Conservation (phyloP, 2,888 invertebrate species). For the Mimumesa dahlbomi region DNA sequence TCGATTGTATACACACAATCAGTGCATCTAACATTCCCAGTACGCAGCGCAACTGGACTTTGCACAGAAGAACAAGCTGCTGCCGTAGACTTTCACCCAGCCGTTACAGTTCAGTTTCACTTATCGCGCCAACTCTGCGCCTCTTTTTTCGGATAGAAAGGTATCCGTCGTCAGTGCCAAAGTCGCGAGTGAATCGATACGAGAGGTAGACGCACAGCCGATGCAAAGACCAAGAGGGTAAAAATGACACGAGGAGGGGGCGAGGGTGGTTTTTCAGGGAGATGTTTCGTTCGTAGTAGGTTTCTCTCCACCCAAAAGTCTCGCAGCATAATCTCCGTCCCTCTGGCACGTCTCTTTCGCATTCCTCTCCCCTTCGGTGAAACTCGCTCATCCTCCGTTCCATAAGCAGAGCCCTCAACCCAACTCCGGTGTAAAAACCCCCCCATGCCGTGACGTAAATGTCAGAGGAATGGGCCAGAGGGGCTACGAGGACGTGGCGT, state of each 20-base stretch:
- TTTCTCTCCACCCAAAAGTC: constrained; percentile 68
- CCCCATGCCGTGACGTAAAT: constrained; percentile 70
- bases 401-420: constrained; percentile 58
- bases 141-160: constrained; percentile 22
- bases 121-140: constrained; percentile 23
- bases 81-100: too few species aligned
- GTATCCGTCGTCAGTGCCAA: constrained; percentile 61
- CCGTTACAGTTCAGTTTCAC: too few species aligned
- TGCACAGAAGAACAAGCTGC: too few species aligned
- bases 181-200: constrained; percentile 70
- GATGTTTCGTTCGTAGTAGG: constrained; percentile 77
- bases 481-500: constrained; percentile 69
- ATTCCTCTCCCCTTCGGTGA: constrained; percentile 48
- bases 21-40: too few species aligned
- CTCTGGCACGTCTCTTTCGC: constrained; percentile 56
- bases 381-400: constrained; percentile 62
- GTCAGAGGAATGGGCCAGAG: constrained; percentile 69
- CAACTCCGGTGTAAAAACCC: constrained; percentile 59
- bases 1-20: too few species aligned
- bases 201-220: constrained; percentile 65
- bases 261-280: constrained; percentile 75
- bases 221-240: constrained; percentile 42
- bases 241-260: constrained; percentile 61
- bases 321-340: constrained; percentile 75
- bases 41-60: too few species aligned